A percentile compares a stretch with the other conserved stretches of the same genome.
These are phyloP conservation scores for Chloropsis cyanopogon DNA, from an alignment of 2,113 vertebrate species.

Conservation along the genomic window DNA sequence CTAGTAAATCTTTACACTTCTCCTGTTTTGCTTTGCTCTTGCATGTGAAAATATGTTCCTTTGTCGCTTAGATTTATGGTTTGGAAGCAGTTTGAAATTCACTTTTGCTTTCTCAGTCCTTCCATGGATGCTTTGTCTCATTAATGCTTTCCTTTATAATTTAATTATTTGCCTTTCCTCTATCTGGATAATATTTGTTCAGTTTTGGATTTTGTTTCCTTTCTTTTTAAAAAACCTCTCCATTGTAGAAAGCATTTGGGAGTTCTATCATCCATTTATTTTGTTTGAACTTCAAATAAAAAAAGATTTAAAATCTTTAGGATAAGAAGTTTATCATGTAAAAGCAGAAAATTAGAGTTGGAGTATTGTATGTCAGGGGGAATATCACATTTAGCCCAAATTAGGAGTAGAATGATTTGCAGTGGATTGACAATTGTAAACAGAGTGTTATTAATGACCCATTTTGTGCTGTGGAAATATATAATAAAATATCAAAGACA, in stretches of 20 bases:
- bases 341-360: not conserved
- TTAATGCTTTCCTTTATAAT: not conserved
- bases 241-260: not conserved
- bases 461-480: not conserved
- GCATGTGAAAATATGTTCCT: not conserved
- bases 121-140: not conserved
- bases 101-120: not conserved
- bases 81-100: not conserved
- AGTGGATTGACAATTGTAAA: not conserved
- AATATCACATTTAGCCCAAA: not conserved
- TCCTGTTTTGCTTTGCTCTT: not conserved
- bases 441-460: not conserved
- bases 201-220: not conserved
- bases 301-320: not conserved
- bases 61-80: not conserved
- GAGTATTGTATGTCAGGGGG: not conserved
- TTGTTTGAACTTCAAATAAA: not conserved
- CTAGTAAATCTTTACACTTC: not conserved
- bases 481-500: not conserved
- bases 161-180: not conserved
- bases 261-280: not conserved
- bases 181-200: not conserved
- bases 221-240: not conserved
- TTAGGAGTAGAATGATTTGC: not conserved
- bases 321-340: not conserved